Percentiles rank a stretch among this genome's conserved stretches.
Evolutionary conservation across 2,797 vertebrate genomes (phyloP).

Genomic region (Monodelphis domestica): DNA sequence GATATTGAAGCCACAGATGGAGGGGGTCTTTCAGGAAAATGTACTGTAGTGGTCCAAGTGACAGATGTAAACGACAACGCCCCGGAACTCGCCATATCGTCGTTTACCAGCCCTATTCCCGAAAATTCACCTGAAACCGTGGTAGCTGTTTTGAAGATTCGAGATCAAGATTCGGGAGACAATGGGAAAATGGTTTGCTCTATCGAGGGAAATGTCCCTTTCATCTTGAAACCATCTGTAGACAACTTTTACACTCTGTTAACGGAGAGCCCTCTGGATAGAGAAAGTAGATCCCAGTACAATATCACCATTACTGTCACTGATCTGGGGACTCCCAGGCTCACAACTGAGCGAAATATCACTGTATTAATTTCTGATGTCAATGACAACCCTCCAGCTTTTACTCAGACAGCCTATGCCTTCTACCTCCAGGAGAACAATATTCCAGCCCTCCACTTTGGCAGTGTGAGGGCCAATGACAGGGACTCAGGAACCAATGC

Average conservation of each 20-base stretch:
- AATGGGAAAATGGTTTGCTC: slow-evolving; percentile 85
- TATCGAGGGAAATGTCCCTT: slow-evolving; percentile 80
- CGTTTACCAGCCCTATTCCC: slow-evolving; percentile 68
- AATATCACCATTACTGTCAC: slow-evolving; percentile 80
- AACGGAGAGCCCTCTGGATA: slow-evolving; percentile 79
- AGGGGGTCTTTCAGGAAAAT: slow-evolving; percentile 77
- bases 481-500: slow-evolving; percentile 60
- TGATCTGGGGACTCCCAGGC: slow-evolving; percentile 80
- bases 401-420: slow-evolving; percentile 51
- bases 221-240: slow-evolving; percentile 80
- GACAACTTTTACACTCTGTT: slow-evolving; percentile 78
- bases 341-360: slow-evolving; percentile 77
- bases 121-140: slow-evolving; percentile 73
- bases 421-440: slow-evolving; percentile 45
- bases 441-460: slow-evolving; percentile 1
- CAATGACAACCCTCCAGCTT: slow-evolving; percentile 74
- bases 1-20: slow-evolving; percentile 81
- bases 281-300: slow-evolving; percentile 78
- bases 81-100: slow-evolving; percentile 79
- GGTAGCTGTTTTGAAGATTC: slow-evolving; percentile 83
- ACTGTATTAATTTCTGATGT: slow-evolving; percentile 82
- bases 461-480: slow-evolving; percentile 75
- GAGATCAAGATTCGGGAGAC: slow-evolving; percentile 85
- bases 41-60: slow-evolving; percentile 79
- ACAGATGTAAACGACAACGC: slow-evolving; percentile 83